Evolutionary conservation across 2,888 invertebrate genomes (phyloP).

Genomic region (Drosophila subsilvestris): DNA sequence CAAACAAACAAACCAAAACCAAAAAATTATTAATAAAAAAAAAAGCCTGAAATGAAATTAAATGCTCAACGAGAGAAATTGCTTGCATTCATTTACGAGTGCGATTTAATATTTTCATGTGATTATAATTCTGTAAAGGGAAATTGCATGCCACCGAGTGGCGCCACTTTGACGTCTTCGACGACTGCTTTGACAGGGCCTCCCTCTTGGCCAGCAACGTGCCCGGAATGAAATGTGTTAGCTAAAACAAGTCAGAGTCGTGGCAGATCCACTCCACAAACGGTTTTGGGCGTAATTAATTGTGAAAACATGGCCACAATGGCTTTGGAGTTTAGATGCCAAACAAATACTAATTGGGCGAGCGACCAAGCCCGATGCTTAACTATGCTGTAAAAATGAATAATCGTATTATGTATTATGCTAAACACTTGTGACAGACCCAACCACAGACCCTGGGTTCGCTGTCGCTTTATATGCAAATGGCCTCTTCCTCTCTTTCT

Average conservation of each 20-base stretch:
- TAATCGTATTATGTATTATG: conserved; percentile 56
- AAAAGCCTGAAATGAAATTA: conserved; percentile 19
- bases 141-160: conserved; percentile 59
- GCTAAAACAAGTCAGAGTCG: background rate
- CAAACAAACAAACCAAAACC: conserved; percentile 10
- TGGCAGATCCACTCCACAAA: conserved; percentile 39
- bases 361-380: conserved; percentile 23
- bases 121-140: conserved; percentile 65
- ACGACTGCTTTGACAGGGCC: conserved; percentile 66
- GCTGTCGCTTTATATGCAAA: conserved; percentile 59
- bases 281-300: conserved; percentile 67
- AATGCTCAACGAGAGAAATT: conserved; percentile 56
- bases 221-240: conserved; percentile 52
- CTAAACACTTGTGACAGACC: conserved; percentile 53
- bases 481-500: conserved; percentile 30
- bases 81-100: conserved; percentile 44
- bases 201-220: conserved; percentile 50
- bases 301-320: conserved; percentile 41
- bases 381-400: conserved; percentile 59
- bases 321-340: conserved; percentile 13
- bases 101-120: conserved; percentile 30
- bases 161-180: conserved; percentile 66
- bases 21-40: conserved; percentile 17
- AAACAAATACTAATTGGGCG: conserved; percentile 45
- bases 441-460: background rate